Evolutionary conservation across 1,140 invertebrate genomes (phyloP), one percentile per base, ranked within the genome.

Genomic region (Hylaeus anthracinus): DNA sequence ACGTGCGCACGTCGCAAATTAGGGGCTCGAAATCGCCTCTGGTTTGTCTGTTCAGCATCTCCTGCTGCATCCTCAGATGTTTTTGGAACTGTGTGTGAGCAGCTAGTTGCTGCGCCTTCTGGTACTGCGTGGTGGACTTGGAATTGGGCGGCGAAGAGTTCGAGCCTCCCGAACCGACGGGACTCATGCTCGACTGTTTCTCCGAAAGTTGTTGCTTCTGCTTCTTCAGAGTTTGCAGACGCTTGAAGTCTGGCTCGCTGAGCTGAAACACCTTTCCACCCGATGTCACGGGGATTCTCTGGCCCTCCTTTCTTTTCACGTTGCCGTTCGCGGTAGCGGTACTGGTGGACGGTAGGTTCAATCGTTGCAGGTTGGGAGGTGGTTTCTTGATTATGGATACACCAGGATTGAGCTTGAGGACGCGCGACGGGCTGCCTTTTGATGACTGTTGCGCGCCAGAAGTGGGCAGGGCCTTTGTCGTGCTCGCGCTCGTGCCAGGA

Each of bases 371-470:
- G 75, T 85, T 93, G 2, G 92, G 91, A 0, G 93, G 92, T 56
- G 92, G 92, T 76, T 94, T 94, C 60, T 93, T 94, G 39, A 93
- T 94, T 4, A 93, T 91, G 10, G 93, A 94, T 0, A 94, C 91
- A 0, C 92, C 92, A 0, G 91, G 79, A 48, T 90, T 93, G 1
- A 93, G 81, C 12, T 91, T 90, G 5, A 92, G 67, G 5, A 90
- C 72, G 8, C 83, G 77, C 3, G 85, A 55, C 0, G 85, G 79
- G 48, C 82, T 90, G 0, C 53, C 3, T 37, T 88, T 90, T 6
- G 53, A 4, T 3, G 79, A 56, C 45, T 82, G 55, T 43, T 58
- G 72, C 9, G 71, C 5, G 12, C 55, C 61, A 48, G 45, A 8
- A 3, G n/a, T 76, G 0, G 63, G 37, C 41, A 56, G 14, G n/a